Conservation (phyloP, 2,888 invertebrate genomes). For the Metellina segmentata region DNA sequence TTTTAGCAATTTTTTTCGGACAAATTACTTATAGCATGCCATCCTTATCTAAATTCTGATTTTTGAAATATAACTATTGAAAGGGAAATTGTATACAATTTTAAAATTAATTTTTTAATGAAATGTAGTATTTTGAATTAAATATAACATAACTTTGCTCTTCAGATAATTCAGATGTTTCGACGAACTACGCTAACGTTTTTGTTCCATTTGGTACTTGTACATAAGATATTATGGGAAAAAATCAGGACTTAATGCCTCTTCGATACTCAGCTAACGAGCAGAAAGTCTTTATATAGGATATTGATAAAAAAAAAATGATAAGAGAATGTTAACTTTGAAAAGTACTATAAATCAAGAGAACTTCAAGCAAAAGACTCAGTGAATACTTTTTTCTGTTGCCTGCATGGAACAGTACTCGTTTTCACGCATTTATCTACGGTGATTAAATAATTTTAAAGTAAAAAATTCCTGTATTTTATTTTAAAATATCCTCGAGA, state of each 20-base stretch:
- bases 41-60: too few relatives aligned
- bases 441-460: not conserved
- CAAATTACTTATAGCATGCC: too few relatives aligned
- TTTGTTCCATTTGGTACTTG: conserved; percentile 31
- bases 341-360: too few relatives aligned
- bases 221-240: conserved; percentile 37
- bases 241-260: conserved; percentile 57
- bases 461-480: too few relatives aligned
- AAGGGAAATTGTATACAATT: not conserved
- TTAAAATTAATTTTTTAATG: not conserved
- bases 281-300: not conserved
- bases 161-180: conserved; percentile 11
- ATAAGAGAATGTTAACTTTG: too few relatives aligned
- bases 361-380: too few relatives aligned
- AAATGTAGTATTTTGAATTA: not conserved
- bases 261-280: not conserved
- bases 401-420: not conserved
- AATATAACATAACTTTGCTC: conserved; percentile 20
- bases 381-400: not conserved
- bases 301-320: not conserved
- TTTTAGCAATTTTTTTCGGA: too few relatives aligned
- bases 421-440: not conserved
- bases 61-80: too few relatives aligned
- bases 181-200: conserved; percentile 15
- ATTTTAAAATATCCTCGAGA: not conserved